phyloP scores from a whole-genome alignment of 2,888 invertebrate species.

The Phrixothrix hirtus region DNA sequence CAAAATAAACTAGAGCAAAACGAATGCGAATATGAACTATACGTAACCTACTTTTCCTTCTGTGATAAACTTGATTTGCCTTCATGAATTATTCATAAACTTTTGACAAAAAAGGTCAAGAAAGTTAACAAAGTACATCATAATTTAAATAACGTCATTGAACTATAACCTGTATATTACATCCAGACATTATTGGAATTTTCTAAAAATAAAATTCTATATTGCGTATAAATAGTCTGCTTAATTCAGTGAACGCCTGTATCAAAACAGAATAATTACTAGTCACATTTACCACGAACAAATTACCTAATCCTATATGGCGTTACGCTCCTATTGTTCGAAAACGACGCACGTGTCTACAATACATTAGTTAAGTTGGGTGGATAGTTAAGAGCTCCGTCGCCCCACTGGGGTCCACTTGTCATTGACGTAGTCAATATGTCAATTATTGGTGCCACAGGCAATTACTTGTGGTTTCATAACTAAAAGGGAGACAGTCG shows the following conservation, averaged over 20 bases:
- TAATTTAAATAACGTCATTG: slow-evolving; percentile 17
- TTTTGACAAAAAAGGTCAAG: slow-evolving; percentile 25
- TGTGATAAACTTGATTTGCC: slow-evolving; percentile 12
- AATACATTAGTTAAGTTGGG: slow-evolving; percentile 23
- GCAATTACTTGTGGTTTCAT: slow-evolving; percentile 50
- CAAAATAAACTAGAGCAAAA: slow-evolving; percentile 7
- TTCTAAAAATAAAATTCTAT: too few relatives aligned
- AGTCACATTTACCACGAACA: slow-evolving; percentile 5
- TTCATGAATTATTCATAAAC: slow-evolving; percentile 24
- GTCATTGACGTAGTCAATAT: slow-evolving; percentile 53
- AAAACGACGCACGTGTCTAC: slow-evolving; percentile 21
- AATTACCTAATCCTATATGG: slow-evolving; percentile 6
- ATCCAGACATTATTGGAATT: too few relatives aligned
- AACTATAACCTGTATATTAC: slow-evolving; percentile 8
- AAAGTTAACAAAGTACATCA: slow-evolving; percentile 15
- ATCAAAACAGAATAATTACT: neutral
- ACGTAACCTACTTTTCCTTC: slow-evolving; percentile 16
- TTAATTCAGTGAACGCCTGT: neutral
- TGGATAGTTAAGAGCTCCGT: slow-evolving; percentile 21
- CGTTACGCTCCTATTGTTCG: slow-evolving; percentile 19
- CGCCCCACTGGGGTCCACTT: slow-evolving; percentile 38
- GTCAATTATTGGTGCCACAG: slow-evolving; percentile 52
- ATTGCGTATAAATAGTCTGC: neutral
- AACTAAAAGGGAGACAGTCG: slow-evolving; percentile 30
- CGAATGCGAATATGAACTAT: slow-evolving; percentile 4